Conservation (phyloP, 2,888 invertebrate species). For the Dilophus febrilis region DNA sequence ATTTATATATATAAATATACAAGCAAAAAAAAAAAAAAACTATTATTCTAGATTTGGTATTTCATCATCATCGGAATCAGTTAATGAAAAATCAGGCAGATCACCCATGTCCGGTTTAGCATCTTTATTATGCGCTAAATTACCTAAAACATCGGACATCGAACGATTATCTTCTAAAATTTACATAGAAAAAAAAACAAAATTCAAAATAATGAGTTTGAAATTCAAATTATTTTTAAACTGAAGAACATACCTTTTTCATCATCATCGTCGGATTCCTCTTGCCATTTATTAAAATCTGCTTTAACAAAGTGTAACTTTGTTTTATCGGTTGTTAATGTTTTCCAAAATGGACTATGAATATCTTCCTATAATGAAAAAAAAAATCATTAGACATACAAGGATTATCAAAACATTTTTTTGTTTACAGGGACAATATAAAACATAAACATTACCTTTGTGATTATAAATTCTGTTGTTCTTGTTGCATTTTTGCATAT, state of each 20-base stretch:
- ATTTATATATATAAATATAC: too few species aligned
- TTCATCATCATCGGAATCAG: constrained; percentile 67
- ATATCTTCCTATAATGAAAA: constrained; percentile 29
- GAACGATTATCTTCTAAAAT: too few species aligned
- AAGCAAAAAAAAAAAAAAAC: too few species aligned
- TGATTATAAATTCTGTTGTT: constrained; percentile 56
- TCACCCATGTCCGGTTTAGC: constrained; percentile 59
- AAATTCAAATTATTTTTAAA: constrained; percentile 1
- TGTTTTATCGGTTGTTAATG: constrained; percentile 68
- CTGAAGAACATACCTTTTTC: constrained; percentile 41
- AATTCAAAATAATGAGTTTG: neutral
- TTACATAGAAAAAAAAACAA: too few species aligned
- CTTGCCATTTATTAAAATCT: constrained; percentile 95
- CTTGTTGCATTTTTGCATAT: constrained; percentile 52
- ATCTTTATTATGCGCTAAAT: constrained; percentile 23
- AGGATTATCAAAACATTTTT: too few species aligned
- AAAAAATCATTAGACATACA: neutral
- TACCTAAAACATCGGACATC: too few species aligned
- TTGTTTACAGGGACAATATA: too few species aligned
- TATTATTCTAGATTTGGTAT: constrained; percentile 55
- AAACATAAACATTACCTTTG: constrained; percentile 30
- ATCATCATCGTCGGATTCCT: constrained; percentile 85
- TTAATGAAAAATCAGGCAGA: constrained; percentile 35
- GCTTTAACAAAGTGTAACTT: constrained; percentile 93
- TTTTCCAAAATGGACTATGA: constrained; percentile 71